Conservation (phyloP, 2,797 vertebrate species). For the Cichlasoma orientale region DNA sequence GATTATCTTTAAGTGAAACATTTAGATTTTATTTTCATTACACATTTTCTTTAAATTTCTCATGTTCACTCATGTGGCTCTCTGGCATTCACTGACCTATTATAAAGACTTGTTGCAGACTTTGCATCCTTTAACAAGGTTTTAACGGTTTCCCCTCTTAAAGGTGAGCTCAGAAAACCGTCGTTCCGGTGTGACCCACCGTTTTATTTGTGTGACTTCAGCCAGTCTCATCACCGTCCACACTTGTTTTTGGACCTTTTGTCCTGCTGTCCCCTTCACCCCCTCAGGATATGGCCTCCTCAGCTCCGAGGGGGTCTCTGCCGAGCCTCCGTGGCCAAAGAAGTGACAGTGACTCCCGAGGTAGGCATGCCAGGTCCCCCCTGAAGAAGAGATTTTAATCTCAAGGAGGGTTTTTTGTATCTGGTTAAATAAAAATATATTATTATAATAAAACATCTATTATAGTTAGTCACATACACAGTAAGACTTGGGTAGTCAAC, state of each 20-base stretch:
- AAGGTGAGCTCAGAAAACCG: background rate
- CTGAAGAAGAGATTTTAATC: too few relatives aligned
- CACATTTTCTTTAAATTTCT: too few relatives aligned
- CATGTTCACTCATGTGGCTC: too few relatives aligned
- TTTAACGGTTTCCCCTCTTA: fast-evolving
- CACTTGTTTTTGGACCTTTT: background rate
- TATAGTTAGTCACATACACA: background rate
- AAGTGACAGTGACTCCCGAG: background rate
- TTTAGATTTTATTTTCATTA: too few relatives aligned
- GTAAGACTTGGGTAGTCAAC: fast-evolving
- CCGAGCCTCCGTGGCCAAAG: background rate
- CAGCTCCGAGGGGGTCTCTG: background rate
- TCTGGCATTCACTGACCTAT: too few relatives aligned
- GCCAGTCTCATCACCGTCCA: fast-evolving
- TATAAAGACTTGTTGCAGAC: too few relatives aligned
- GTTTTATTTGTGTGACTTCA: background rate
- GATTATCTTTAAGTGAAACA: too few relatives aligned
- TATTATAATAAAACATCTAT: too few relatives aligned
- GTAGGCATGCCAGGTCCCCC: background rate
- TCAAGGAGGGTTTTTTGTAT: too few relatives aligned
- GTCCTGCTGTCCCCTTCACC: background rate
- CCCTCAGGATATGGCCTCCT: background rate
- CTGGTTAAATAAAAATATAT: background rate
- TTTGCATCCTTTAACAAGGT: too few relatives aligned
- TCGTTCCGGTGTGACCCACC: too few relatives aligned